Evolutionary conservation across 2,888 invertebrate species (phyloP), one percentile per base, ranked within the genome.

Genomic region (Tubiluchus corallicola): DNA sequence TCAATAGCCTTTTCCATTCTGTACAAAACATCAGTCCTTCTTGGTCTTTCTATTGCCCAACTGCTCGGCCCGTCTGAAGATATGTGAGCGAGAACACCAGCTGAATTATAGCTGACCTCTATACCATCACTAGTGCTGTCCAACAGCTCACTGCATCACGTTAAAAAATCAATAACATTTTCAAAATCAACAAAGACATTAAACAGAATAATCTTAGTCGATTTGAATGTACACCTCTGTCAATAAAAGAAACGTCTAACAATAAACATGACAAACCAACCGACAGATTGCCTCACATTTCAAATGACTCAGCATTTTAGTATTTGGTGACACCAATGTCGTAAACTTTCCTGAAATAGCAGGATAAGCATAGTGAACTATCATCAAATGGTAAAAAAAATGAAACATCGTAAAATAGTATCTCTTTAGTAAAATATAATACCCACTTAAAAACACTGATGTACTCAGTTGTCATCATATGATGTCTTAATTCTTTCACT

Each of bases 31-130:
- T 72, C 69, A 3, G 73, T 70, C 5, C 88, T 71, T 1, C 74
- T 68, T 0, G 85, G 85, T 20, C 71, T 66, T 9, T 71, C 66
- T 16, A 84, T 75, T 0, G 71, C 75, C 94, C 94, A 96, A 0
- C 77, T 74, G 9, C 71, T 74, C 0, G 74, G 73, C 0, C 92
- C 92, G 64, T 94, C 94, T 0, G 87, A 87, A 2, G 85, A 82
- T 69, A 94, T 80, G 66, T 96, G 94, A 1, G 90, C 84, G 44
- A 96, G 71, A 17, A 96, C 90, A 3, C 94, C 90, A 3, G 88
- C 88, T 2, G 90, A 88, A 51, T 62, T 63, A 46, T 61, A 63
- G 45, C 54, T 63, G 45, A 83, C 90, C 74, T 96, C 94, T 53
- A 96, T 94, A 39, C 88, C 90, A 63, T 94, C 92, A 57, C 82